Evolutionary conservation across 1,140 invertebrate genomes (phyloP).

Genomic region (Drosophila orena): DNA sequence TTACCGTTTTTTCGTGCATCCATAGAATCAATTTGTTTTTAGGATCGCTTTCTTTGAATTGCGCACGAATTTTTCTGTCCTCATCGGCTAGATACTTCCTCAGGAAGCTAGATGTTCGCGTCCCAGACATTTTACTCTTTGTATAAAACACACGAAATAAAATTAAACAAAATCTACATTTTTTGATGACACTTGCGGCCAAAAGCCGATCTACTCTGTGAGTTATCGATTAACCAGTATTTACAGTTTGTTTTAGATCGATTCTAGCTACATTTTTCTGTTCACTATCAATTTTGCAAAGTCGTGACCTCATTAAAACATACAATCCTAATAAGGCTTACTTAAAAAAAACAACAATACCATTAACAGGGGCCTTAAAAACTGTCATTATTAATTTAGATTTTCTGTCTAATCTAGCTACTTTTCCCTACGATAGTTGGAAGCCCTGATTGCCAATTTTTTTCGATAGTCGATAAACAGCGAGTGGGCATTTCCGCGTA

Average conservation of each 20-base stretch:
- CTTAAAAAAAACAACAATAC: too few species aligned
- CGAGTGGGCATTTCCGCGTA: conserved; percentile 23
- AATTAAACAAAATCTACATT: too few species aligned
- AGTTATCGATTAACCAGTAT: background rate
- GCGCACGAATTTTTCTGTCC: background rate
- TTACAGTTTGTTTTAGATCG: background rate
- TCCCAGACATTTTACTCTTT: background rate
- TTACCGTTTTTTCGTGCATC: conserved; percentile 8
- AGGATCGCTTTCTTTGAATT: background rate
- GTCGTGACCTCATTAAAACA: too few species aligned
- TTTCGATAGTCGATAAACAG: conserved; percentile 7
- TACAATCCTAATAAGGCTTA: too few species aligned
- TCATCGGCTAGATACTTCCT: background rate
- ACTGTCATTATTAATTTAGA: background rate
- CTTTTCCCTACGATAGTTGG: background rate
- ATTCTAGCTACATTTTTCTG: background rate
- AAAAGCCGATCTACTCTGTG: background rate
- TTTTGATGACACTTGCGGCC: too few species aligned
- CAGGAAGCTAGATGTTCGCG: background rate
- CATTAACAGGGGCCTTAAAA: too few species aligned
- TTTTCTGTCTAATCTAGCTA: background rate
- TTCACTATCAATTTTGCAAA: too few species aligned
- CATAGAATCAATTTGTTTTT: background rate
- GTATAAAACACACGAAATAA: too few species aligned
- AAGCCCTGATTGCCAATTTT: conserved; percentile 1